phyloP scores from a whole-genome alignment of 2,797 vertebrate species.

The Rhabdomys pumilio region DNA sequence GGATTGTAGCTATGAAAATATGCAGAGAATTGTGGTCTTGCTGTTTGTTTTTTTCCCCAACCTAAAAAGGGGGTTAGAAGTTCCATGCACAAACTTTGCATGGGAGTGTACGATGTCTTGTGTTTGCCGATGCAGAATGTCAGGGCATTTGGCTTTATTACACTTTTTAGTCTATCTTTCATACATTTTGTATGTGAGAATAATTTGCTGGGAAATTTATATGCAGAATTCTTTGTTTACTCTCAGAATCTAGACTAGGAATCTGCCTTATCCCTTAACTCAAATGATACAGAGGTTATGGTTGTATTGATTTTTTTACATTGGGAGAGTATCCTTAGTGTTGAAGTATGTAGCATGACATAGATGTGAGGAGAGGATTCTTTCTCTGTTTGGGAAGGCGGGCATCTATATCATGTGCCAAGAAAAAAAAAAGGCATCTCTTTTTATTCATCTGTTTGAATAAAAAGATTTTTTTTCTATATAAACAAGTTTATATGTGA shows the following conservation, averaged over 20 bases:
- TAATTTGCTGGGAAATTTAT: constrained; percentile 42
- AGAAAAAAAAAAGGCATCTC: constrained; percentile 27
- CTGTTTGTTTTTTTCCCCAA: not conserved
- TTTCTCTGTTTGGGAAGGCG: constrained; percentile 22
- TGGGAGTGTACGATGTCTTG: constrained; percentile 38
- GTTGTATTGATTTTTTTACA: not conserved
- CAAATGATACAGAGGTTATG: constrained; percentile 52
- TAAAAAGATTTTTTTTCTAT: constrained; percentile 20
- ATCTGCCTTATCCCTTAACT: constrained; percentile 58
- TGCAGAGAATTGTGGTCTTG: constrained; percentile 67
- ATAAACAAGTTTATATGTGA: constrained; percentile 66
- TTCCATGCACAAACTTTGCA: constrained; percentile 57
- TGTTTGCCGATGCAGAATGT: constrained; percentile 23
- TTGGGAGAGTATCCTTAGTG: constrained; percentile 53
- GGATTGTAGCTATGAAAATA: constrained; percentile 84
- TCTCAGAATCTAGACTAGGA: constrained; percentile 60
- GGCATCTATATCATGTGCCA: not conserved
- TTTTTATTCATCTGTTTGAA: constrained; percentile 70
- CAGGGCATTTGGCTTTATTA: constrained; percentile 8
- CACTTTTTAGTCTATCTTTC: constrained; percentile 1
- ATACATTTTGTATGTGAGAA: constrained; percentile 55
- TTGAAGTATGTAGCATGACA: not conserved
- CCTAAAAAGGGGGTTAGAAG: constrained; percentile 21
- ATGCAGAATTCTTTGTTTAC: constrained; percentile 48
- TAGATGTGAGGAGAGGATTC: constrained; percentile 45